Percentiles rank a stretch among this genome's conserved stretches.
phyloP scores from a whole-genome alignment of 2,797 vertebrate species.

The Galaxias olidus region DNA sequence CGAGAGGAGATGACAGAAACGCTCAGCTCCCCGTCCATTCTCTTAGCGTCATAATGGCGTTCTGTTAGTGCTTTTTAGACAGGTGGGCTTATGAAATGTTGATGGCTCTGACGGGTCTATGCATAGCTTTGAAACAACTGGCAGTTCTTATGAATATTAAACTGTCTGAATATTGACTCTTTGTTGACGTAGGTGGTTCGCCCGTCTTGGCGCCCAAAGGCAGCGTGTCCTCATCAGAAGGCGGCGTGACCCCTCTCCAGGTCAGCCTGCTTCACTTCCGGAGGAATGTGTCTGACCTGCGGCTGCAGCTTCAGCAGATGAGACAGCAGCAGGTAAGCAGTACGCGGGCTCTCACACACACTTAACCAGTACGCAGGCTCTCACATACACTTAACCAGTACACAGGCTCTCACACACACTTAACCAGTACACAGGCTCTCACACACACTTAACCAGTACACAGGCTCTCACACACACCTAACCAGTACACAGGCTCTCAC shows the following conservation, averaged over 20 bases:
- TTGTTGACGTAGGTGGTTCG: constrained; percentile 71
- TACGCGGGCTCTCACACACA: too few species aligned
- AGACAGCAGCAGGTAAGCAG: constrained; percentile 87
- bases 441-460: constrained; percentile 41
- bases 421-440: constrained; percentile 39
- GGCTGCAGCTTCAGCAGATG: constrained; percentile 92
- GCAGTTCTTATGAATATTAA: too few species aligned
- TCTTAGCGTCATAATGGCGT: too few species aligned
- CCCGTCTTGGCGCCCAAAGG: constrained; percentile 75
- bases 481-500: constrained; percentile 3
- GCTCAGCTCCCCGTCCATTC: too few species aligned
- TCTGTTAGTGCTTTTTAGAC: too few species aligned
- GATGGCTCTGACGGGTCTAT: too few species aligned
- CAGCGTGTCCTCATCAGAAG: constrained; percentile 35
- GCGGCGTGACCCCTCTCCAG: constrained; percentile 73
- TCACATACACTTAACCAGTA: constrained; percentile 41
- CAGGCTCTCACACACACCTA: constrained; percentile 33
- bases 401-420: too few species aligned
- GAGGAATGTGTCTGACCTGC: constrained; percentile 86
- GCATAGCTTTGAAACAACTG: too few species aligned
- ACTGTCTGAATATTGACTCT: constrained; percentile 1
- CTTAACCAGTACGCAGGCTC: constrained; percentile 40
- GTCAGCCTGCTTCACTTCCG: constrained; percentile 86
- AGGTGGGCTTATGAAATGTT: too few species aligned
- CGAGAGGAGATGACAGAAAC: too few species aligned